phyloP scores from a whole-genome alignment of 2,888 invertebrate genomes.

The Oligia latruncula region DNA sequence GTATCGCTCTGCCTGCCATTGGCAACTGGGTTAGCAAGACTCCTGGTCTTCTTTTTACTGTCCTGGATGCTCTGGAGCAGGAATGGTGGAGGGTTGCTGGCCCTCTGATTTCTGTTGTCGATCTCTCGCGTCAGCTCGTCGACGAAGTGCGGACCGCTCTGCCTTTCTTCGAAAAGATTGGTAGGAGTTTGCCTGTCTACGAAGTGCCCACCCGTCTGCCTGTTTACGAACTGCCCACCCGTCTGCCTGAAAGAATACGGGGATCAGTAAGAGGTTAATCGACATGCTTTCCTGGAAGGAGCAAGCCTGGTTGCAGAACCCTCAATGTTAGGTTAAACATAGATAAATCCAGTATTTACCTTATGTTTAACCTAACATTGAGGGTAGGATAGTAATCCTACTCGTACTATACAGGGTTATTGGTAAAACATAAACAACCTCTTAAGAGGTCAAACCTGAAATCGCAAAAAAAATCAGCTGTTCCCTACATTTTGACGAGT shows the following conservation, averaged over 20 bases:
- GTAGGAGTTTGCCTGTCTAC: conserved; percentile 73
- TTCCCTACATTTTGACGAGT: too few relatives aligned
- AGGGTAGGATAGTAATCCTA: too few relatives aligned
- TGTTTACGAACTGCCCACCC: conserved; percentile 88
- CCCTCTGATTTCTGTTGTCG: conserved; percentile 78
- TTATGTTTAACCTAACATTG: too few relatives aligned
- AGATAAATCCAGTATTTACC: not conserved
- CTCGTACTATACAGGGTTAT: too few relatives aligned
- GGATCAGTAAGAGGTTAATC: conserved; percentile 42
- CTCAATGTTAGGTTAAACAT: not conserved
- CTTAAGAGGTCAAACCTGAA: too few relatives aligned
- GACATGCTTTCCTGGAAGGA: not conserved
- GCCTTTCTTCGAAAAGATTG: conserved; percentile 33
- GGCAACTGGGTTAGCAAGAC: conserved; percentile 73
- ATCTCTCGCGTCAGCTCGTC: conserved; percentile 83
- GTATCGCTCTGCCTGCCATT: conserved; percentile 82
- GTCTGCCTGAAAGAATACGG: conserved; percentile 84
- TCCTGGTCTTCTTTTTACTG: conserved; percentile 79
- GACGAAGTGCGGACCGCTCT: conserved; percentile 75
- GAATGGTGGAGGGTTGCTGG: conserved; percentile 80
- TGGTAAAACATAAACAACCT: too few relatives aligned
- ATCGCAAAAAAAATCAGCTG: too few relatives aligned
- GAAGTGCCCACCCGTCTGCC: conserved; percentile 88
- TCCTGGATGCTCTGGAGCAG: conserved; percentile 85
- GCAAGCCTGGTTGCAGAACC: not conserved